These are phyloP conservation scores for Enoplosus armatus DNA, from an alignment of 2,797 vertebrate genomes.

Conservation along the genomic window DNA sequence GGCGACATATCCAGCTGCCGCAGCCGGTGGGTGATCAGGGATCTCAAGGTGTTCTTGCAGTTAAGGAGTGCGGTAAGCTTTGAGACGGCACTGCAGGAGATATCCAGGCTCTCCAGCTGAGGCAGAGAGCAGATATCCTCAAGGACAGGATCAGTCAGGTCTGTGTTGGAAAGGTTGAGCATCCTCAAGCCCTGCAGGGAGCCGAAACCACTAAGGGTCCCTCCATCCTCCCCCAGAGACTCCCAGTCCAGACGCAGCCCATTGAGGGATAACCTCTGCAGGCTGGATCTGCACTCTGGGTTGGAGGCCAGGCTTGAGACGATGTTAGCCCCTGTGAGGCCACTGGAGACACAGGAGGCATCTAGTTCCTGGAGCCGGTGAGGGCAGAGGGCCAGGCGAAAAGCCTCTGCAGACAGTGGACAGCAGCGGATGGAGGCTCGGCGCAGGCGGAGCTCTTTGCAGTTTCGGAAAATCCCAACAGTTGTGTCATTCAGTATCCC, in stretches of 20 bases:
- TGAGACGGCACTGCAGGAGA: slow-evolving; percentile 92
- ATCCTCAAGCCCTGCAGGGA: slow-evolving; percentile 88
- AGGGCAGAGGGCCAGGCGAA: slow-evolving; percentile 91
- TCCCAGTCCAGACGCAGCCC: slow-evolving; percentile 87
- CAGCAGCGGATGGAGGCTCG: slow-evolving; percentile 90
- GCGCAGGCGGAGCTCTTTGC: slow-evolving; percentile 90
- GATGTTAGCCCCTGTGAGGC: slow-evolving; percentile 91
- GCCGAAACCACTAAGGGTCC: slow-evolving; percentile 87
- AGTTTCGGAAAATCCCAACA: slow-evolving; percentile 92
- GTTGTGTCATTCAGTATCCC: slow-evolving; percentile 93
- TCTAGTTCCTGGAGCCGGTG: slow-evolving; percentile 95
- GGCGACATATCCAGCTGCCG: slow-evolving; percentile 92
- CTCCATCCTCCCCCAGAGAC: slow-evolving; percentile 83
- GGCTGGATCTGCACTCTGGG: slow-evolving; percentile 89
- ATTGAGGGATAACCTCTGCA: slow-evolving; percentile 91
- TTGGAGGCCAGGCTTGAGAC: slow-evolving; percentile 91
- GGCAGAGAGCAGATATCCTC: slow-evolving; percentile 92
- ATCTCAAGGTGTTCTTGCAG: slow-evolving; percentile 90
- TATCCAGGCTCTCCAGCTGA: slow-evolving; percentile 92
- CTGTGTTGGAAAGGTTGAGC: slow-evolving; percentile 90
- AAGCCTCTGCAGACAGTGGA: slow-evolving; percentile 91
- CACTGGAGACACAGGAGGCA: slow-evolving; percentile 89
- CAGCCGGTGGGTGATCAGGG: slow-evolving; percentile 90
- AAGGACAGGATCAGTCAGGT: slow-evolving; percentile 90
- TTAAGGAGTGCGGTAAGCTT: slow-evolving; percentile 90